Evolutionary conservation across 2,113 vertebrate genomes (phyloP), one percentile per base, ranked within the genome.

Genomic region (Sphaerodactylus townsendi): DNA sequence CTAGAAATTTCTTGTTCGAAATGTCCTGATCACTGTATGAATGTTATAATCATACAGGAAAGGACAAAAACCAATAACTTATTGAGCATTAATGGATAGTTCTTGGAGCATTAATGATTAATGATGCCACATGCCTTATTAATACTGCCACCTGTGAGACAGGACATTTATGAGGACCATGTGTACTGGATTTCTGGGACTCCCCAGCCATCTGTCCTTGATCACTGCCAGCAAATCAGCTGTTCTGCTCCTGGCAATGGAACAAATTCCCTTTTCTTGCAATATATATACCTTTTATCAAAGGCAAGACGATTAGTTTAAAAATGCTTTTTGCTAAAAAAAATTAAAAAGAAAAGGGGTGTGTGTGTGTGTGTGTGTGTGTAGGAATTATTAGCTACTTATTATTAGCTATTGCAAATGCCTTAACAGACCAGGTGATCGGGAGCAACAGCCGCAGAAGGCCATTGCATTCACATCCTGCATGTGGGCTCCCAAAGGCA

Each of bases 81-180:
- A 33, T 81, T 70, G 48, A 81, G 23, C 46, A 37, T 2, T 23
- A 28, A 80, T 41, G 82, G 48, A 87, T 84, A 90, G 89, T 90
- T 92, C 82, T 85, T 87, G 69, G 30, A 83, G 82, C 90, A 86
- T 83, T 86, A 70, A 0, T 65, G 1, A n/a, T 82, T 41, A 9
- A 13, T 44, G 41, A n/a, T 79, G 9, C 2, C 0, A 74, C 84
- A 83, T n/a, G 79, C 64, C 7, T 50, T 81, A 25, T 85, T 5
- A 30, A 50, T 71, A 15, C 46, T 68, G 50, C 23, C 68, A 19
- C 50, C 71, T 37, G 50, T 86, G 79, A 86, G 84, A 71, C 87
- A 90, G 82, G 0, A 83, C 86, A 83, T 56, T 59, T 39, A 44
- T 33, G 64, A 66, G 62, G 50, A 50, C 64, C 17, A 48, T 80